Evolutionary conservation across 2,113 vertebrate genomes (phyloP), one percentile per base, ranked within the genome.

Genomic region (Syrrhaptes paradoxus): DNA sequence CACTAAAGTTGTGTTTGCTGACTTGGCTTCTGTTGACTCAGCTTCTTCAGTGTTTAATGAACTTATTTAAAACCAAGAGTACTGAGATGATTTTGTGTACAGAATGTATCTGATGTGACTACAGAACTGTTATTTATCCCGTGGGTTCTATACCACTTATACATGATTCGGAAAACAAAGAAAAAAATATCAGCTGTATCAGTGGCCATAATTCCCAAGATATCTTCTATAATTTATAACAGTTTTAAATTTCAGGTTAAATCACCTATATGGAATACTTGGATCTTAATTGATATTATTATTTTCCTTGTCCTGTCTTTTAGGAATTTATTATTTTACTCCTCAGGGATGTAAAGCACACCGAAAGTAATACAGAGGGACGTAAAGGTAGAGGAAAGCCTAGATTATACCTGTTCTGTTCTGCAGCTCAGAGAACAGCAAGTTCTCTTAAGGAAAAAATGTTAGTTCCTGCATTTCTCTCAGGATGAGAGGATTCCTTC

Each of bases 51-150:
- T 57, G 25, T 59, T 81, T 73, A 87, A 87, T 78, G 49, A 88
- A 45, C 61, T 65, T 48, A 38, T 89, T 94, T 68, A 93, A 89
- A 95, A 87, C 80, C 62, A 87, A 61, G 73, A 80, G 14, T 51
- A 81, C 41, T 78, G 65, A 87, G 45, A 34, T 61, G 17, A 13
- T 32, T 79, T 79, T 89, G 18, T 43, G 62, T 85, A 51, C 12
- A 62, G 45, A 90, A 17, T 54, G 51, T 49, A 75, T 43, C 38
- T 89, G 52, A 43, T 1, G 0, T 85, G 63, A 65, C 13, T 48
- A 68, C 3, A 26, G 16, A 59, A 70, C 7, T 32, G 17, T 26
- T 72, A 24, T 83, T 65, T 71, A 49, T 57, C 11, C n/a, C 22
- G 28, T 58, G 3, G 4, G 10, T 55, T 75, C 41, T 68, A 20